Percentiles rank a stretch among this genome's conserved stretches.
Evolutionary conservation across 2,888 invertebrate species (phyloP).

Genomic region (Dasysyrphus tricinctus): DNA sequence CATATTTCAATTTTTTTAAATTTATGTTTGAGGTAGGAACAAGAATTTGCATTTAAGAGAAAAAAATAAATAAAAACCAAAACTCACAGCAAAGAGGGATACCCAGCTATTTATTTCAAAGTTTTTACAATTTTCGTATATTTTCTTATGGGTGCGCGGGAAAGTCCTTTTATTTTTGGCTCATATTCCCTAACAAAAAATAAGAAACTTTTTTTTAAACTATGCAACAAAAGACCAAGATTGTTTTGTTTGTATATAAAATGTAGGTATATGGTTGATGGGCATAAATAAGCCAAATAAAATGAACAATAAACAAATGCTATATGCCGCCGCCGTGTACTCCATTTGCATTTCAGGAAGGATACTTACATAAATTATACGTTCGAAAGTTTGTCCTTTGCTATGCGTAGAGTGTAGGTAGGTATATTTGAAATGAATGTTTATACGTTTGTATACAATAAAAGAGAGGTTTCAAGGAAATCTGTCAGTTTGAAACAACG

Average conservation of each 20-base stretch:
- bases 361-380: slow-evolving; percentile 66
- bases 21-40: not conserved
- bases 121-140: slow-evolving; percentile 55
- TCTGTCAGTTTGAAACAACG: slow-evolving; percentile 15
- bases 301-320: slow-evolving; percentile 66
- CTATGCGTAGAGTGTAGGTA: not conserved
- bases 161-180: slow-evolving; percentile 26
- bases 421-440: too few relatives aligned
- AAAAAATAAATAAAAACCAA: not conserved
- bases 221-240: slow-evolving; percentile 33
- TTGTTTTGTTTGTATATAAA: not conserved
- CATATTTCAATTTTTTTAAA: slow-evolving; percentile 40
- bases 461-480: slow-evolving; percentile 24
- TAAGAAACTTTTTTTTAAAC: slow-evolving; percentile 34
- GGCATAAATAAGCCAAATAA: slow-evolving; percentile 36
- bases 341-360: slow-evolving; percentile 62
- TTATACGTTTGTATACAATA: not conserved
- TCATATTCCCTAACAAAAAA: slow-evolving; percentile 15
- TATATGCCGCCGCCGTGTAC: not conserved
- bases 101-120: slow-evolving; percentile 51
- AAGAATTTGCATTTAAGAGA: slow-evolving; percentile 25
- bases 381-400: slow-evolving; percentile 68
- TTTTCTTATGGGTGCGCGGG: not conserved
- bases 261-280: slow-evolving; percentile 9
- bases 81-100: slow-evolving; percentile 33